These are phyloP conservation scores for Lampris megalopsis DNA, from an alignment of 2,113 vertebrate species.

Conservation along the genomic window DNA sequence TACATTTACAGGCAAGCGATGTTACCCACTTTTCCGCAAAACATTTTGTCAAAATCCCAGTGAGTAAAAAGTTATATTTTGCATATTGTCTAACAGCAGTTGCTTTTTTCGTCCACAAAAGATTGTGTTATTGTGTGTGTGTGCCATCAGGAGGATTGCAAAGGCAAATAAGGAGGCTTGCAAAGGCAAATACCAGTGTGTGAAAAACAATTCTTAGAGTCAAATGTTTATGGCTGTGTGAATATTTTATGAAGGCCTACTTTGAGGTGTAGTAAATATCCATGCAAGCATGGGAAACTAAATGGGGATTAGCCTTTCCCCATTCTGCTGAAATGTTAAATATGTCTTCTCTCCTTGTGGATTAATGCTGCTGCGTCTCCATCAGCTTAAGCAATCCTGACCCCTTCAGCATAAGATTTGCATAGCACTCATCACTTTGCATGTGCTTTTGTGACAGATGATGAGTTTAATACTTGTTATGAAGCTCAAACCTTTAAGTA, in stretches of 20 bases:
- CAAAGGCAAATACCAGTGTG: not conserved
- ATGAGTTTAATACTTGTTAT: not conserved
- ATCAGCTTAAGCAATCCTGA: slow-evolving; percentile 67
- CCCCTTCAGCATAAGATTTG: slow-evolving; percentile 60
- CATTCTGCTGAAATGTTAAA: slow-evolving; percentile 9
- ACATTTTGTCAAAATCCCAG: too few species aligned
- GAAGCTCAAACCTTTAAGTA: not conserved
- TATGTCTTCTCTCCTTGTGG: not conserved
- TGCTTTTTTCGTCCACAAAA: not conserved
- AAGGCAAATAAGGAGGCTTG: not conserved
- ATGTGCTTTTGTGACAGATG: not conserved
- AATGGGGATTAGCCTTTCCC: not conserved
- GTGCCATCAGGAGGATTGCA: not conserved
- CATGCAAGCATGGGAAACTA: not conserved
- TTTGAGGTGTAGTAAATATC: not conserved
- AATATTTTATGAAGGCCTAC: too few species aligned
- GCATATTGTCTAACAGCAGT: not conserved
- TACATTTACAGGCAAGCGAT: too few species aligned
- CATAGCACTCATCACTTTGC: slow-evolving; percentile 12
- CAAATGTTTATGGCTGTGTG: not conserved
- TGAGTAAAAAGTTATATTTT: not conserved
- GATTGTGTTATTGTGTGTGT: too few species aligned
- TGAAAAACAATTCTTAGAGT: not conserved
- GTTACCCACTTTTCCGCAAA: too few species aligned
- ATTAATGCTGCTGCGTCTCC: slow-evolving; percentile 18